Base-by-base conservation (phyloP, 2,113 vertebrate genomes). In the Ctenomys sociabilis region DNA sequence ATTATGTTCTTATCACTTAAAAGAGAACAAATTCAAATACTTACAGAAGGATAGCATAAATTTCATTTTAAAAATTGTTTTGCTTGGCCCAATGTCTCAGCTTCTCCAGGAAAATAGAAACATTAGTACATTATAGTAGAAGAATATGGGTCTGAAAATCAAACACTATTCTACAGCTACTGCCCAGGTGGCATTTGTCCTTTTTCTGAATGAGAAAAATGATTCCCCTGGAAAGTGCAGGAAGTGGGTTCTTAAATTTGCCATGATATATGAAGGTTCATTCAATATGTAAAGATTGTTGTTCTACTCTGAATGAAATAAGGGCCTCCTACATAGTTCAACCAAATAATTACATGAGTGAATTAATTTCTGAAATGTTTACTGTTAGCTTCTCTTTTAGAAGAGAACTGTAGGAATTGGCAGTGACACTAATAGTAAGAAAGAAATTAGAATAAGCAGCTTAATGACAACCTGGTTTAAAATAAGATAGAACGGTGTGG, bases 31-130 rank as follows among this genome's bases (percentile, higher is more conserved):
- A 85, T 90, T n/a, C 7, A 81, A 84, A 32, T 80, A 88, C 5
- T 88, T 94, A 37, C 40, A 13, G 84, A 94, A 94, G 28, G 0
- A 70, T 14, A 57, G 1, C 12, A 96, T 2, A 1, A 4, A 59
- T 81, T 93, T 77, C 77, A 57, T 66, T 86, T 92, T 83, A 30
- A 82, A 43, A 86, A 19, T 89, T 90, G 35, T 5, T 64, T 78
- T 59, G 54, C 45, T 54, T 54, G 35, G 8, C 3, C 10, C 8
- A 17, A 21, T 5, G 7, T 85, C 37, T 82, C 49, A 54, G 26
- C 75, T 95, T 81, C 32, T 82, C 1, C 32, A 84, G n/a, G 4
- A 88, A 82, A 78, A 82, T 57, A 11, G 43, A 96, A 87, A 16
- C 11, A 28, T n/a, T 68, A 64, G 9, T 7, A 59, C 14, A 16